Evolutionary conservation across 2,888 invertebrate genomes (phyloP).

Genomic region (Polydrusus tereticollis): DNA sequence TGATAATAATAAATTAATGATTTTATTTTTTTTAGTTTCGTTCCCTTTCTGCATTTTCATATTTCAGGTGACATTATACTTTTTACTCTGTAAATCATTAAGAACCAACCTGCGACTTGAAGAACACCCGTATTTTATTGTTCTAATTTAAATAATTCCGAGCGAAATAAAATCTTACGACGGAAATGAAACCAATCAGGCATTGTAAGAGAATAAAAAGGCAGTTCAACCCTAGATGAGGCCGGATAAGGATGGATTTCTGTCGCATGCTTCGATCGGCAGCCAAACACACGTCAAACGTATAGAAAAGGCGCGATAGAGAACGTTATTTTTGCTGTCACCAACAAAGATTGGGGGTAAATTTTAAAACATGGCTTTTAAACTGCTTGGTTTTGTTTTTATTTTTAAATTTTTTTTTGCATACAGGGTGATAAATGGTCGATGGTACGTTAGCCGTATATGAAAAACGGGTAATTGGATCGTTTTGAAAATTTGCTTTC

Average conservation of each 20-base stretch:
- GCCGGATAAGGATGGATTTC: conserved; percentile 21
- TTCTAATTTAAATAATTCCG: conserved; percentile 8
- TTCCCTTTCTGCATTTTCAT: too few relatives aligned
- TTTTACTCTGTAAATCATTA: neutral
- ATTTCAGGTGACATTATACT: too few relatives aligned
- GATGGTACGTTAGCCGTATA: too few relatives aligned
- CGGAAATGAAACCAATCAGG: conserved; percentile 12
- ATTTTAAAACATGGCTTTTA: neutral
- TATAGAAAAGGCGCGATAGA: conserved; percentile 7
- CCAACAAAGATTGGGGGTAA: conserved; percentile 1
- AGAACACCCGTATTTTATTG: neutral
- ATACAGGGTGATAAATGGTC: too few relatives aligned
- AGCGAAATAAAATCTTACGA: conserved; percentile 5
- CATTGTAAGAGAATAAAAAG: conserved; percentile 17
- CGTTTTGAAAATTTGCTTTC: too few relatives aligned
- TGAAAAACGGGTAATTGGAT: too few relatives aligned
- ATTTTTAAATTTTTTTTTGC: too few relatives aligned
- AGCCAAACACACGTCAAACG: conserved; percentile 17
- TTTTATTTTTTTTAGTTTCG: too few relatives aligned
- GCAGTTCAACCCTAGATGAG: neutral
- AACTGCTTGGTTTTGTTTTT: too few relatives aligned
- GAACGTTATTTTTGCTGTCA: conserved; percentile 9
- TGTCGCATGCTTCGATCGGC: conserved; percentile 21
- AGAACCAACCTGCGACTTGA: neutral
- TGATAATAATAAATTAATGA: neutral